Evolutionary conservation across 1,140 invertebrate genomes (phyloP).

Genomic region (Asobara japonica): DNA sequence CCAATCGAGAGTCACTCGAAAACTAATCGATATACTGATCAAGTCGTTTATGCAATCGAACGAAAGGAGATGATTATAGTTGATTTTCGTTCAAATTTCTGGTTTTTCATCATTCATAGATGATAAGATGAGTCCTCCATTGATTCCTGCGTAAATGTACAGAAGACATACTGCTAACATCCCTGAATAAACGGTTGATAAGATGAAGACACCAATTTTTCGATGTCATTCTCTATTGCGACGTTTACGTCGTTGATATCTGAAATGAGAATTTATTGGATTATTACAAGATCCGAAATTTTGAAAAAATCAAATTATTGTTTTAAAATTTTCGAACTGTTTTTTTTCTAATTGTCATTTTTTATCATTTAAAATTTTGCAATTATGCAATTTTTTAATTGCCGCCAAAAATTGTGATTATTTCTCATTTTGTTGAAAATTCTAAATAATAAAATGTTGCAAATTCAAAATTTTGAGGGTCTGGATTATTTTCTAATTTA

Average conservation of each 20-base stretch:
- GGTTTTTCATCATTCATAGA: slow-evolving; percentile 18
- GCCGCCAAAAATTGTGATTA: too few species aligned
- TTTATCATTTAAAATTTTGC: too few species aligned
- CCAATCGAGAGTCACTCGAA: too few species aligned
- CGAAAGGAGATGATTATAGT: too few species aligned
- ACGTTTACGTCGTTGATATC: slow-evolving; percentile 50
- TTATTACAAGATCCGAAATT: neutral
- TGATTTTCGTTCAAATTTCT: slow-evolving; percentile 12
- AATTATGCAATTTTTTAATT: too few species aligned
- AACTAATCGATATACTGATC: too few species aligned
- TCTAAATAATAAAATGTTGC: neutral
- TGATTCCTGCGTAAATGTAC: slow-evolving; percentile 70
- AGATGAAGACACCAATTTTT: slow-evolving; percentile 67
- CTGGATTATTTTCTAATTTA: too few species aligned
- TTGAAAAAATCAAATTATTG: too few species aligned
- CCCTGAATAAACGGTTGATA: slow-evolving; percentile 69
- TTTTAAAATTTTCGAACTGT: too few species aligned
- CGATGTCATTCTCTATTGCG: slow-evolving; percentile 69
- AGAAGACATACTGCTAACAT: slow-evolving; percentile 69
- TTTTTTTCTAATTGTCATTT: too few species aligned
- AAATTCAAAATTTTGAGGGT: neutral
- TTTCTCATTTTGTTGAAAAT: neutral
- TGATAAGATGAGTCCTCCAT: slow-evolving; percentile 60
- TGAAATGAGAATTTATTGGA: slow-evolving; percentile 34
- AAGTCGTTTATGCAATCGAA: neutral